Percentiles rank a stretch among this genome's conserved stretches.
Evolutionary conservation across 2,797 vertebrate genomes (phyloP).

Genomic region (Rallus crepitans): DNA sequence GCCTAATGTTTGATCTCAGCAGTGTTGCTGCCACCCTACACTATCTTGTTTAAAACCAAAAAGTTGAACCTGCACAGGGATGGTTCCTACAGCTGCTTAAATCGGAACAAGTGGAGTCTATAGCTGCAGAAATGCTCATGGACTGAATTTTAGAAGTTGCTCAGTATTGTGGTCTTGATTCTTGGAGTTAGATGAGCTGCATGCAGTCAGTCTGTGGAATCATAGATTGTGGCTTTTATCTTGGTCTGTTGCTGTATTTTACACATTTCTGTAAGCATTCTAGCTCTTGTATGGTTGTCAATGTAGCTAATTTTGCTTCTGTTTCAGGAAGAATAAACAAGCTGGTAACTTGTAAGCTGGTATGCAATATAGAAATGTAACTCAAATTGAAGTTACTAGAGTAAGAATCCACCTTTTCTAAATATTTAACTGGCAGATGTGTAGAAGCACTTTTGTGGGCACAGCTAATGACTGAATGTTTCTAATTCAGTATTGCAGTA

Average conservation of each 20-base stretch:
- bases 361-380: neutral
- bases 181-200: neutral
- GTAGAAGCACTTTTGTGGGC: neutral
- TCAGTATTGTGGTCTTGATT: neutral
- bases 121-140: neutral
- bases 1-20: neutral
- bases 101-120: neutral
- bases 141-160: neutral
- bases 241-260: neutral
- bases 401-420: neutral
- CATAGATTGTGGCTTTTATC: rapidly evolving
- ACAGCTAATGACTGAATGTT: neutral
- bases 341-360: neutral
- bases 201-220: neutral
- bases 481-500: neutral
- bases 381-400: neutral
- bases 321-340: neutral
- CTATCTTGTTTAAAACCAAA: rapidly evolving
- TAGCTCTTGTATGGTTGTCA: neutral
- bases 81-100: neutral
- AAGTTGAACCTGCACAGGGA: neutral
- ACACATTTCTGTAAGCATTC: neutral
- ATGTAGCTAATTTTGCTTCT: neutral
- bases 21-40: neutral
- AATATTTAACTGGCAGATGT: neutral